These are phyloP conservation scores for Caenorhabditis becei DNA, from an alignment of 2,888 invertebrate species.

Conservation along the genomic window DNA sequence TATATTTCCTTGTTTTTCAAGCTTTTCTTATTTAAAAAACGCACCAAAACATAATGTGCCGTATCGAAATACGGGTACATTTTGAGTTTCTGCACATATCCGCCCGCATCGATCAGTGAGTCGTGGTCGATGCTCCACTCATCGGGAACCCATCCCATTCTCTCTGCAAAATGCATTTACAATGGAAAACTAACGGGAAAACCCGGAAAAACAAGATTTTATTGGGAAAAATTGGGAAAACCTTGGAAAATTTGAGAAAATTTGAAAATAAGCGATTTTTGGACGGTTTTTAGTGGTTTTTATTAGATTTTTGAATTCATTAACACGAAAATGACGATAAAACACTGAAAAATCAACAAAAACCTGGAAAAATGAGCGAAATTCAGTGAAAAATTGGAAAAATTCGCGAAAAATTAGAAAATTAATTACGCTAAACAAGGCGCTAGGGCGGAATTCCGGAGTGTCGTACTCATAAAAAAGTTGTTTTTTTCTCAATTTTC, in stretches of 20 bases:
- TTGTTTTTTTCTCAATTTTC: slow-evolving; percentile 11
- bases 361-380: not conserved
- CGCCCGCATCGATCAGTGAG: slow-evolving; percentile 90
- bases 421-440: slow-evolving; percentile 44
- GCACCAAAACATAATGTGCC: slow-evolving; percentile 90
- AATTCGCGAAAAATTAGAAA: not conserved
- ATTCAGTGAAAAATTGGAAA: not conserved
- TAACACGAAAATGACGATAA: not conserved
- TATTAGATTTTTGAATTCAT: not conserved
- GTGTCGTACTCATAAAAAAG: slow-evolving; percentile 26
- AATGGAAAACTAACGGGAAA: not conserved
- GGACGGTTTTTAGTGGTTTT: too few relatives aligned
- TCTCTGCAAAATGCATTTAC: not conserved
- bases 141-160: slow-evolving; percentile 61
- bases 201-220: slow-evolving; percentile 15
- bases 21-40: slow-evolving; percentile 32
- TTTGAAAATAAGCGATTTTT: not conserved
- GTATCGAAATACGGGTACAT: slow-evolving; percentile 99
- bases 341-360: not conserved
- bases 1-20: not conserved
- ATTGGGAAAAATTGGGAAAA: not conserved
- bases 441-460: slow-evolving; percentile 29
- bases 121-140: slow-evolving; percentile 75
- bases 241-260: too few relatives aligned
- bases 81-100: slow-evolving; percentile 97